Conservation (phyloP, 2,888 invertebrate species). For the Didymodactylos carnosus region DNA sequence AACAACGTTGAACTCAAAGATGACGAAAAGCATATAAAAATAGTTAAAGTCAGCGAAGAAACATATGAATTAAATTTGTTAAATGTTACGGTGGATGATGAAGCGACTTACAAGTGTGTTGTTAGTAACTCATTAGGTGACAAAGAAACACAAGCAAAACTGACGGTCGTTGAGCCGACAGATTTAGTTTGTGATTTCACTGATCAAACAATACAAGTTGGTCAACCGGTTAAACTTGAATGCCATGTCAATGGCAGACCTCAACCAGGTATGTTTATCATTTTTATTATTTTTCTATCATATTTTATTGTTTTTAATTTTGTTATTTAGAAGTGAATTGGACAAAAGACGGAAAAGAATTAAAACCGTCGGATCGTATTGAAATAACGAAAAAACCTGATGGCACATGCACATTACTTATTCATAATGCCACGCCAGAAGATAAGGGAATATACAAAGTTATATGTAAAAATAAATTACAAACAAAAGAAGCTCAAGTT, state of each 20-base stretch:
- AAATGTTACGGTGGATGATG: not conserved
- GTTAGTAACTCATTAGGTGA: conserved; percentile 5
- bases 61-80: conserved; percentile 1
- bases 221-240: not conserved
- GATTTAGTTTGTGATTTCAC: not conserved
- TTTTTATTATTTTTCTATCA: too few species aligned
- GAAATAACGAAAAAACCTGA: not conserved
- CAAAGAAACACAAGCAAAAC: conserved; percentile 3
- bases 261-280: too few species aligned
- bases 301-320: too few species aligned
- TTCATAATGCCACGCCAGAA: conserved; percentile 1
- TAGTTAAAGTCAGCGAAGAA: not conserved
- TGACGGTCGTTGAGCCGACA: not conserved
- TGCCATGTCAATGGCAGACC: conserved; percentile 6
- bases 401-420: conserved; percentile 5
- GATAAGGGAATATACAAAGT: not conserved
- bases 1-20: conserved; percentile 9
- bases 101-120: not conserved
- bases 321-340: conserved; percentile 3
- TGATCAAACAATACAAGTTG: conserved; percentile 1
- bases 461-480: not conserved
- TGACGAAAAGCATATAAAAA: not conserved
- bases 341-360: conserved; percentile 9
- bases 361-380: not conserved
- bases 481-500: not conserved